Evolutionary conservation across 2,888 invertebrate genomes (phyloP).

Genomic region (Philopedon plagiatum): DNA sequence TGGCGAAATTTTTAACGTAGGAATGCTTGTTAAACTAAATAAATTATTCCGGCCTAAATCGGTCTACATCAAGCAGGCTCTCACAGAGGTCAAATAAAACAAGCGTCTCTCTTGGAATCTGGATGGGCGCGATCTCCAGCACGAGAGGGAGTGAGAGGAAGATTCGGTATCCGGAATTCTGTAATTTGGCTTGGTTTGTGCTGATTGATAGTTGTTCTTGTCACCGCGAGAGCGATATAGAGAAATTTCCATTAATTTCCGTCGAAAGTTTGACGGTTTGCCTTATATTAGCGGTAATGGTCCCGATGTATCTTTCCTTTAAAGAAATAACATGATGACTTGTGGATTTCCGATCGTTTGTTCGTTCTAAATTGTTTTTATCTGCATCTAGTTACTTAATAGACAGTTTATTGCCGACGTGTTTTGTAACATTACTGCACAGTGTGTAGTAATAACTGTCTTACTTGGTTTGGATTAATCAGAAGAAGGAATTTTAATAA

Average conservation of each 20-base stretch:
- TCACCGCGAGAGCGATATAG: slow-evolving; percentile 68
- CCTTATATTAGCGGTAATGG: slow-evolving; percentile 39
- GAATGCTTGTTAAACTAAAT: not conserved
- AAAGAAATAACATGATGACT: slow-evolving; percentile 10
- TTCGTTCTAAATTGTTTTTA: not conserved
- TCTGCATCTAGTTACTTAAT: too few species aligned
- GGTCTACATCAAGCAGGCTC: not conserved
- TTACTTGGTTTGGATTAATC: too few species aligned
- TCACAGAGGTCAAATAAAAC: slow-evolving; percentile 51
- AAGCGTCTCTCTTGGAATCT: slow-evolving; percentile 61
- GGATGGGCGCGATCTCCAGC: slow-evolving; percentile 59
- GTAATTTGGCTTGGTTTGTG: slow-evolving; percentile 68
- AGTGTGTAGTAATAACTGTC: too few species aligned
- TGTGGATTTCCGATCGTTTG: slow-evolving; percentile 3
- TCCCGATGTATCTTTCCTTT: slow-evolving; percentile 20
- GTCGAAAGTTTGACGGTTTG: slow-evolving; percentile 53
- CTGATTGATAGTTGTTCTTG: slow-evolving; percentile 69
- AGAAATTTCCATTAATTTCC: slow-evolving; percentile 69
- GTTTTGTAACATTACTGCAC: too few species aligned
- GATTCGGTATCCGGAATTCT: slow-evolving; percentile 64
- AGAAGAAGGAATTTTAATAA: too few species aligned
- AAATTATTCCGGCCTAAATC: slow-evolving; percentile 5
- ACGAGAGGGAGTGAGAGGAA: slow-evolving; percentile 52
- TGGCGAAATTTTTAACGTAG: not conserved
- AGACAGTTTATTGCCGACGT: too few species aligned